Base-by-base conservation (phyloP, 2,113 vertebrate species). In the Misgurnus mizolepis region DNA sequence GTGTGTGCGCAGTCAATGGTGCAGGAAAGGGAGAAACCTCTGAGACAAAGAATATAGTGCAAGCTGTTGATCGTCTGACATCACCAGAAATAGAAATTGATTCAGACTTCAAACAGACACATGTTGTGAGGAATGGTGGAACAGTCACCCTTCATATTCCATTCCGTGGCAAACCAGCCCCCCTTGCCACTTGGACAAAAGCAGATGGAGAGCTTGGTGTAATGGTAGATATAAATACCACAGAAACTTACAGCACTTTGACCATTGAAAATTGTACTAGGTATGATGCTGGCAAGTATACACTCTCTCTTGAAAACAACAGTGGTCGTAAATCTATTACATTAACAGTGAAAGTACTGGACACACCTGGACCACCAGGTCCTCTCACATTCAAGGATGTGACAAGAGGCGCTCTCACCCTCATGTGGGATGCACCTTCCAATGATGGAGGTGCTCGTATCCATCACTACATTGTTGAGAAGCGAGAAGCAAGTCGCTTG, bases 1-100 rank as follows among this genome's bases (percentile, higher is more conserved):
- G 98, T 80, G 95, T 99, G 9, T 96, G 94, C 85, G 98, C 97
- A 34, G 89, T 99, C 64, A 99, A 99, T 72, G 94, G 94, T 78
- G 95, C 94, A 49, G 98, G 98, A 64, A 94, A 94, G 90, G 97
- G 98, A 74, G 97, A 99, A 83, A 90, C 95, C 66, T 96, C 96
- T 7, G 95, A 95, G 89, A 87, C 95, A 76, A 73, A 95, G n/a
- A 93, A 92, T 67, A 82, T 93, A 47, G 93, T 98, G 76, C 95
- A 96, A 91, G 92, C 96, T 0, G 78, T 96, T 76, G 98, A 99
- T 86, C 94, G 95, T 82, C 93, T 99, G 67, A 95, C 93, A 22
- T 95, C 96, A 78, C 98, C 98, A 73, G 98, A 99, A 89, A 95
- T 99, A 60, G 95, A 98, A 76, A 95, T 98, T 0, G 97, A 95